Percentiles rank a stretch among this genome's conserved stretches.
phyloP scores from a whole-genome alignment of 2,113 vertebrate species.

The Mus musculus region DNA sequence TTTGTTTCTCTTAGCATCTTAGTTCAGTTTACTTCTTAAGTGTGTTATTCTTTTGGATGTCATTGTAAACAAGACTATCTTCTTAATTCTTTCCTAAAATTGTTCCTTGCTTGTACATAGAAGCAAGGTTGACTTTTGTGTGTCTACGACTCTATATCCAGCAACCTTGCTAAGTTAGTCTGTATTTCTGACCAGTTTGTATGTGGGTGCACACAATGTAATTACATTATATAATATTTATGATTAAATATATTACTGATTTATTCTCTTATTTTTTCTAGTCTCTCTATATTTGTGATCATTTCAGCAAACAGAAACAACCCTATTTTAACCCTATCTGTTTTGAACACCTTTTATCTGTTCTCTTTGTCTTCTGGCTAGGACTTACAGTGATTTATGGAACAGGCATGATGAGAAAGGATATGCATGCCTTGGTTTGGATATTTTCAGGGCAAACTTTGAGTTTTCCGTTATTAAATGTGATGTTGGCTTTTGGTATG shows the following conservation, averaged over 20 bases:
- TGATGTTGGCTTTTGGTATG: background rate
- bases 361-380: background rate
- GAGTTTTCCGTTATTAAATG: background rate
- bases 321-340: background rate
- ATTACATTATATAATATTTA: background rate
- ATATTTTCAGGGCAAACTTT: background rate
- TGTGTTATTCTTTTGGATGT: slow-evolving; percentile 33
- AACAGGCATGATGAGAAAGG: background rate
- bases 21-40: slow-evolving; percentile 7
- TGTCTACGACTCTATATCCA: background rate
- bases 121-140: background rate
- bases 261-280: too few relatives aligned
- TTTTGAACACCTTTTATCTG: background rate
- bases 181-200: background rate
- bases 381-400: background rate
- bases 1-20: background rate
- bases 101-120: background rate
- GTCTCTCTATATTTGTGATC: background rate
- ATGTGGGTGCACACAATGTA: background rate
- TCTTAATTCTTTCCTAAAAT: background rate
- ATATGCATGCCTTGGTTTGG: background rate
- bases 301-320: background rate
- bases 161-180: background rate
- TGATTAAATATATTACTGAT: background rate
- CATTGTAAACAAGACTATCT: background rate